Evolutionary conservation across 2,113 vertebrate species (phyloP).

Genomic region (Scomber colias): DNA sequence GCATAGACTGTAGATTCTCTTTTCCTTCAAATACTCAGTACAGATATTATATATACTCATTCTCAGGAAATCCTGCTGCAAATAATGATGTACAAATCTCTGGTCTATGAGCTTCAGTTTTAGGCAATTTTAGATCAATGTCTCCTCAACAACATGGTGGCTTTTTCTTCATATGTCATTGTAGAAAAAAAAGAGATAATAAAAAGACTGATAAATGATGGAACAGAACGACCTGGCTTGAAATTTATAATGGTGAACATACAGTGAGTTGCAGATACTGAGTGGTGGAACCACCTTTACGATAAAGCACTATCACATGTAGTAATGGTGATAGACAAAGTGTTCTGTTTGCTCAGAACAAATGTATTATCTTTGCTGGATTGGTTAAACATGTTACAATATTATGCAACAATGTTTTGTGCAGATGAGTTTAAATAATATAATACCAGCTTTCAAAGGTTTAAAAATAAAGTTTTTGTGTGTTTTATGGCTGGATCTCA

Average conservation of each 20-base stretch:
- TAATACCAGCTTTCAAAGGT: neutral
- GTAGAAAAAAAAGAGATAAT: neutral
- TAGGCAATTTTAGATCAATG: too few species aligned
- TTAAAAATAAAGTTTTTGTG: too few species aligned
- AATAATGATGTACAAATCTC: too few species aligned
- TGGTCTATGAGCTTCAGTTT: too few species aligned
- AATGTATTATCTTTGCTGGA: neutral
- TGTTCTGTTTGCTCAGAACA: neutral
- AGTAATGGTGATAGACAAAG: neutral
- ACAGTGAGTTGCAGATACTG: neutral
- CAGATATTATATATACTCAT: too few species aligned
- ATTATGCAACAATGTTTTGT: neutral
- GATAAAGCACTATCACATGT: neutral
- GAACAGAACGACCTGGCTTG: conserved; percentile 29
- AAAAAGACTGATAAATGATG: conserved; percentile 13
- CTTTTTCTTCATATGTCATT: too few species aligned
- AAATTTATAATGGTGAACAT: conserved; percentile 9
- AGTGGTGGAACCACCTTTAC: conserved; percentile 1
- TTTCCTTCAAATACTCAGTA: too few species aligned
- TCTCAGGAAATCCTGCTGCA: too few species aligned
- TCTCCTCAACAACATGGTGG: too few species aligned
- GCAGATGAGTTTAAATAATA: neutral
- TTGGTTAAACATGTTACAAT: neutral
- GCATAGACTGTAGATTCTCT: too few species aligned
- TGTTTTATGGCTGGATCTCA: too few species aligned